Base-by-base conservation (phyloP, 2,888 invertebrate species). In the Drosophila ochracea region DNA sequence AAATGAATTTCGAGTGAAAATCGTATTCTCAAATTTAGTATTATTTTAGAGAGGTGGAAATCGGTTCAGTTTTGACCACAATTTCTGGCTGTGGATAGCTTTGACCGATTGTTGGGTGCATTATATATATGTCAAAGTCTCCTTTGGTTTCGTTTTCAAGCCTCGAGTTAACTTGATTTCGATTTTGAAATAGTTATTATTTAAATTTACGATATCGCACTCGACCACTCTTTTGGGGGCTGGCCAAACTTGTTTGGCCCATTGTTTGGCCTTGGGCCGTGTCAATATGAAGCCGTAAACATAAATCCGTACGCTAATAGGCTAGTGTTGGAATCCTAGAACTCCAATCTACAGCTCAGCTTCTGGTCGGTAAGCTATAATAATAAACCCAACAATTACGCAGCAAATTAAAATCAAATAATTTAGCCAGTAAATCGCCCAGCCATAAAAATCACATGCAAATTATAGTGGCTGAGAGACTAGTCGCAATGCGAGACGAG, bases 371-470 rank as follows among this genome's bases (percentile, higher is more conserved):
- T 37, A 19, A 50, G 28, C 68, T 68, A 57, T 63, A 75, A 57
- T 54, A 79, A 60, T 65, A 62, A 72, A 66, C 73, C 84, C 89
- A 58, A 68, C 91, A 91, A 91, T 91, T 91, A 91, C 83, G 85
- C 90, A 90, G 91, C 92, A 91, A 92, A 92, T 92, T 92, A 92
- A 92, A 92, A 92, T 91, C 92, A 92, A 92, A 92, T 92, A 92
- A 92, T 79, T 92, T 91, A 91, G 78, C 76, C 82, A 81, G 82
- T 83, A 84, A 92, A 91, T 89, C 68, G 85, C 80, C 70, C 78
- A 84, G 83, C 83, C 84, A 91, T 91, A 91, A 91, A 91, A 90
- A 86, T 84, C 84, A 86, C 92, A 92, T 92, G 91, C 92, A 92
- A 92, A 92, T 92, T 92, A 92, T 91, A 92, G 91, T 73, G 69